These are phyloP conservation scores for Thinocorus orbignyianus DNA, from an alignment of 2,113 vertebrate genomes.

Conservation along the genomic window DNA sequence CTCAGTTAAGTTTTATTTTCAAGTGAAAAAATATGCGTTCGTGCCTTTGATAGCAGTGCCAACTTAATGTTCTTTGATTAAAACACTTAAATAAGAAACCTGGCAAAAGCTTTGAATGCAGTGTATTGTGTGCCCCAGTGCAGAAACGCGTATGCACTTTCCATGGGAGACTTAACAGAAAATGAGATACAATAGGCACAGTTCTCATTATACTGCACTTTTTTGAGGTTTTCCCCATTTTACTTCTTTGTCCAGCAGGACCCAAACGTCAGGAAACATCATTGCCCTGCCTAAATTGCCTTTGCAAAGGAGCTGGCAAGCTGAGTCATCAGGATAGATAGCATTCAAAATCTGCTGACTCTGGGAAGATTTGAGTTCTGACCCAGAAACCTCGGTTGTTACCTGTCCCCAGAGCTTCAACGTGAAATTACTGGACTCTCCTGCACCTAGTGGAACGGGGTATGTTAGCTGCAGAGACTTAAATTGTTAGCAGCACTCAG, in stretches of 20 bases:
- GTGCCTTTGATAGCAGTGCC: constrained; percentile 24
- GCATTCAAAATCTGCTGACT: constrained; percentile 58
- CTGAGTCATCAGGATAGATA: constrained; percentile 21
- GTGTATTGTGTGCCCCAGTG: neutral
- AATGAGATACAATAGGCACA: neutral
- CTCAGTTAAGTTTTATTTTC: constrained; percentile 37
- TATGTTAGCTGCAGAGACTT: constrained; percentile 14
- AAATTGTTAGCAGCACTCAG: constrained; percentile 29
- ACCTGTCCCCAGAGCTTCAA: constrained; percentile 26
- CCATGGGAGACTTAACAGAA: constrained; percentile 31
- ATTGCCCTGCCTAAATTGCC: constrained; percentile 22
- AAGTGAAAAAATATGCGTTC: constrained; percentile 39
- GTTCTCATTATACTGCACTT: constrained; percentile 25
- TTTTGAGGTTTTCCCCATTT: neutral
- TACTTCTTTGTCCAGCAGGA: constrained; percentile 32
- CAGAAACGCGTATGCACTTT: constrained; percentile 36
- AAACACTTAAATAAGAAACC: constrained; percentile 55
- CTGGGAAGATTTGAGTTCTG: constrained; percentile 55
- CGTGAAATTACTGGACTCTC: neutral
- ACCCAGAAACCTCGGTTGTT: constrained; percentile 43
- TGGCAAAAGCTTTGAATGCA: constrained; percentile 52
- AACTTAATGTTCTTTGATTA: constrained; percentile 50
- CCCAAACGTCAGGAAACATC: constrained; percentile 8
- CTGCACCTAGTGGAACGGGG: neutral
- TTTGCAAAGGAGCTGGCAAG: constrained; percentile 49